phyloP scores from a whole-genome alignment of 2,113 vertebrate species.

The Hirundichthys speculiger region DNA sequence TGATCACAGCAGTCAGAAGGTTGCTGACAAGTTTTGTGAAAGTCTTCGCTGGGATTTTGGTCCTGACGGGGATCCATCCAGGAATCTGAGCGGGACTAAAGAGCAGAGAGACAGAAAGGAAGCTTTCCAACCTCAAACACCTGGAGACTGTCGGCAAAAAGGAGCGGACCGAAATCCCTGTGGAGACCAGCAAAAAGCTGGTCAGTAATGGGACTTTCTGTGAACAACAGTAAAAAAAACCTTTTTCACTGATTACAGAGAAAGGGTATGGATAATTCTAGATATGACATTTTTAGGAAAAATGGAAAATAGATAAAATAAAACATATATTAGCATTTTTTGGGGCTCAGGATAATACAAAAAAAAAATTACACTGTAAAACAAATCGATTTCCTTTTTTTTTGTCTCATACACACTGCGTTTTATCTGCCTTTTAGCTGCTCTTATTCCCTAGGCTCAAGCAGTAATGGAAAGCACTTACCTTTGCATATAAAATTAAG shows the following conservation, averaged over 20 bases:
- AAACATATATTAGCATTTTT: neutral
- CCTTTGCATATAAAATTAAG: conserved; percentile 14
- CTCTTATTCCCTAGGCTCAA: neutral
- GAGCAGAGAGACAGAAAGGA: no score
- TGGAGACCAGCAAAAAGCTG: neutral
- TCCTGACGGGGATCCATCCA: no score
- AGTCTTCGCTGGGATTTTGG: no score
- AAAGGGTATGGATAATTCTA: no score
- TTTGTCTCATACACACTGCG: neutral
- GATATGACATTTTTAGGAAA: neutral
- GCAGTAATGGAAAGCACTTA: conserved; percentile 7
- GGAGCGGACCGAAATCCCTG: neutral
- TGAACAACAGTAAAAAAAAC: no score
- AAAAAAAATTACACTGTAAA: neutral
- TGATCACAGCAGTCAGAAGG: no score
- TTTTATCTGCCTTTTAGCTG: neutral
- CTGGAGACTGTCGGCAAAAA: no score
- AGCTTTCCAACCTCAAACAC: no score
- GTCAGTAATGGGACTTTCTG: no score
- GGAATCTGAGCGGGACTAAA: no score
- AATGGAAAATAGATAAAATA: neutral
- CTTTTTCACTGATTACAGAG: neutral
- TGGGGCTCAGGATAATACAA: neutral
- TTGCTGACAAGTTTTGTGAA: no score
- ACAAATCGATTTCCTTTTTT: neutral